Evolutionary conservation across 2,888 invertebrate species (phyloP), one percentile per base, ranked within the genome.

Genomic region (Hydraecia micacea): DNA sequence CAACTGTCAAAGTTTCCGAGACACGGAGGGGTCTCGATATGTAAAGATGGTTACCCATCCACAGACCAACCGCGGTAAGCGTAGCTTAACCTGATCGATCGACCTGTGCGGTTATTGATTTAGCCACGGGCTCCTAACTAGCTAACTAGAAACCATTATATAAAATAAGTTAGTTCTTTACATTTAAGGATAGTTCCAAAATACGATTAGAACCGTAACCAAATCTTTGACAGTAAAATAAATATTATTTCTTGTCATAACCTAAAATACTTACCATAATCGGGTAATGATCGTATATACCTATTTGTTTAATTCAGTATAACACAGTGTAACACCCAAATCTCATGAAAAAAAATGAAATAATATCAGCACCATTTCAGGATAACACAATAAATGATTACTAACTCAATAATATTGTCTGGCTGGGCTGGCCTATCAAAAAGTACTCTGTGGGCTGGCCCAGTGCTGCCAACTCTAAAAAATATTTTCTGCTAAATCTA

Each of bases 211-310:
- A 75, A 4, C 36, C 6, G 18, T 60, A 49, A 32, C n/a, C 32
- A 52, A 75, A 55, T 28, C 28, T 32, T 8, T 32, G 15, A n/a
- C 8, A 71, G 0, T 52, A 32, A 11, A 73, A 15, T 36, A 49
- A 55, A 18, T 63, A 32, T 6, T 28, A 81, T 60, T 81, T 70
- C 11, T 55, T n/a, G 15, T 55, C 55, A 58, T 81, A 82, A 81
- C 81, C 82, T 81, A 70, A 46, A 80, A 72, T 32, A 73, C 62
- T 65, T 62, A 83, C 81, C 81, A 77, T 62, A 39, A 65, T 80
- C 28, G 52, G 1, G 18, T 55, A 66, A 18, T 46, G 15, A 21
- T 46, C 28, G 46, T 52, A 8, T 28, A 3, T 36, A n/a, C n/a
- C n/a, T n/a, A 36, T 58, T 63, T 32, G 18, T 28, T 46, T n/a